Evolutionary conservation across 1,140 invertebrate species (phyloP).

Genomic region (Babylonia areolata): DNA sequence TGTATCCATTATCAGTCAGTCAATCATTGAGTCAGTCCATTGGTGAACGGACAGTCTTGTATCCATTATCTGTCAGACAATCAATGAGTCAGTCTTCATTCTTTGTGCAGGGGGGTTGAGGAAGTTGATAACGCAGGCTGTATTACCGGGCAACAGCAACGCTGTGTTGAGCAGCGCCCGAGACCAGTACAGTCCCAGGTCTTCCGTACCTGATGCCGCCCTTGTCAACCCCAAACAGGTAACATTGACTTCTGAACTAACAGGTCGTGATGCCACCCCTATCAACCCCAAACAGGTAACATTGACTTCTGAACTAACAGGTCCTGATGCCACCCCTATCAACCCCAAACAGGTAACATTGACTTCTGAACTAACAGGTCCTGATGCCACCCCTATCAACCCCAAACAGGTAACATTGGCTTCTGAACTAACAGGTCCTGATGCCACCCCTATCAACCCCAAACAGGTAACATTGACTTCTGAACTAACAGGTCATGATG

Average conservation of each 20-base stretch:
- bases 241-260: no score
- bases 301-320: no score
- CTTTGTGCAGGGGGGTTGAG: slow-evolving; percentile 2
- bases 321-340: not conserved
- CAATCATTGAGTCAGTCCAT: no score
- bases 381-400: slow-evolving; percentile 9
- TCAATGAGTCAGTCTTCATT: no score
- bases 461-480: no score
- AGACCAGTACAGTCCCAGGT: not conserved
- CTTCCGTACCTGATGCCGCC: not conserved
- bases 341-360: slow-evolving; percentile 29
- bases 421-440: no score
- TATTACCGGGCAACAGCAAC: slow-evolving; percentile 17
- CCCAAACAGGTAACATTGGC: slow-evolving; percentile 16
- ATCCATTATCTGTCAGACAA: no score
- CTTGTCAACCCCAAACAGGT: slow-evolving; percentile 29
- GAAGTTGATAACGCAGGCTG: slow-evolving; percentile 17
- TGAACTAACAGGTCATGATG: no score
- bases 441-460: no score
- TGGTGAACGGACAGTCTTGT: no score
- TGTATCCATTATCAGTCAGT: no score
- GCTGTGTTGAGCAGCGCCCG: not conserved
- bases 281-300: slow-evolving; percentile 30
- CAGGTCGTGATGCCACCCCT: not conserved
- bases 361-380: no score